A percentile compares a stretch with the other conserved stretches of the same genome.
phyloP scores from a whole-genome alignment of 2,888 invertebrate genomes.

The Cheilosia variabilis region DNA sequence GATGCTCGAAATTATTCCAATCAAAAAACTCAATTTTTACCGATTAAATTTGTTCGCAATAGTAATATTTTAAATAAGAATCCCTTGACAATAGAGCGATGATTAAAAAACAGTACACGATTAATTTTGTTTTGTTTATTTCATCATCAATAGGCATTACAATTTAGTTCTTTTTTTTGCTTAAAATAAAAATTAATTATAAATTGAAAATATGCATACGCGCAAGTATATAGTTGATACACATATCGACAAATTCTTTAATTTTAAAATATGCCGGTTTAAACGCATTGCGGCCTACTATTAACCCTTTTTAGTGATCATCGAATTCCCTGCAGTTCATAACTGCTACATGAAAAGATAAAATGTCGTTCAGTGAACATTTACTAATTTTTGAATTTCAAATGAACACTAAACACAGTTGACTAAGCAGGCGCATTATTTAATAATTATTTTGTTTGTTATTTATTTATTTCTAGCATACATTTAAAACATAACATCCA shows the following conservation, averaged over 20 bases:
- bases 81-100: too few relatives aligned
- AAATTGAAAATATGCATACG: slow-evolving; percentile 65
- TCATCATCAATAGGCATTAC: slow-evolving; percentile 68
- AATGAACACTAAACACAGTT: neutral
- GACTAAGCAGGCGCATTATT: slow-evolving; percentile 24
- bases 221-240: slow-evolving; percentile 44
- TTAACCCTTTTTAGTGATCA: neutral
- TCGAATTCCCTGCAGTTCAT: neutral
- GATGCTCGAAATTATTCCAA: too few relatives aligned
- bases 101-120: neutral
- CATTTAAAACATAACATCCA: slow-evolving; percentile 18
- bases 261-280: slow-evolving; percentile 39
- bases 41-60: too few relatives aligned
- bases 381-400: neutral
- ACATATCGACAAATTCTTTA: slow-evolving; percentile 54
- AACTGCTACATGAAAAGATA: neutral
- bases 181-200: slow-evolving; percentile 67
- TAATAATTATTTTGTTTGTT: slow-evolving; percentile 25
- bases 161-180: slow-evolving; percentile 44
- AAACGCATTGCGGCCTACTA: slow-evolving; percentile 13
- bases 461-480: slow-evolving; percentile 29
- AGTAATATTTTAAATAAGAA: too few relatives aligned
- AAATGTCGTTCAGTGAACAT: neutral
- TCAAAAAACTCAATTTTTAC: too few relatives aligned
- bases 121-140: slow-evolving; percentile 50